These are phyloP conservation scores for Syrrhaptes paradoxus DNA, from an alignment of 2,113 vertebrate species.

Conservation along the genomic window DNA sequence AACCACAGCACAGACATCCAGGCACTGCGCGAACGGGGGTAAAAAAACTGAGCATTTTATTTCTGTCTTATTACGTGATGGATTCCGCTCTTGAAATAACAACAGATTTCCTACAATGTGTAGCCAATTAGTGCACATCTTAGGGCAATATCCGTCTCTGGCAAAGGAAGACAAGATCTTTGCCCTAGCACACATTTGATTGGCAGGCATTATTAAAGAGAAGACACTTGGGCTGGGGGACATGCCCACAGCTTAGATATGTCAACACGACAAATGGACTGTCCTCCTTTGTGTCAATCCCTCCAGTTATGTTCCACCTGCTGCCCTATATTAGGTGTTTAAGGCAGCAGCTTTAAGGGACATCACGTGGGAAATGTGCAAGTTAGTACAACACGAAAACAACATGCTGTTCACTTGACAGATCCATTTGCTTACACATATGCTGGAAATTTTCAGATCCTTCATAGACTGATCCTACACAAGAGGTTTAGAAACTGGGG, in stretches of 20 bases:
- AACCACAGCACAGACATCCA: neutral
- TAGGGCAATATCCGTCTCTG: constrained; percentile 30
- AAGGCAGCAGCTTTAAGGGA: constrained; percentile 10
- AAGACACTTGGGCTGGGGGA: constrained; percentile 47
- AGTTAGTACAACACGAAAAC: neutral
- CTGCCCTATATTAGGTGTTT: neutral
- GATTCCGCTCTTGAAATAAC: neutral
- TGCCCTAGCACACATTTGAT: constrained; percentile 13
- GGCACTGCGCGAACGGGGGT: neutral
- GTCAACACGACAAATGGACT: constrained; percentile 43
- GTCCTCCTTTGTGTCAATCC: neutral
- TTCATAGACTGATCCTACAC: neutral
- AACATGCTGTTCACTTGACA: neutral
- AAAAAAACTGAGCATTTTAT: neutral
- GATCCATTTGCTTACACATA: neutral
- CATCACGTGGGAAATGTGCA: neutral
- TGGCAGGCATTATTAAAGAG: constrained; percentile 60
- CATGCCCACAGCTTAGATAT: constrained; percentile 51
- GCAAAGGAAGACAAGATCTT: constrained; percentile 4
- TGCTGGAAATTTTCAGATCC: neutral
- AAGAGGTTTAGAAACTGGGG: neutral
- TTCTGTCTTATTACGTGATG: neutral
- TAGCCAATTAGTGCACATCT: constrained; percentile 25
- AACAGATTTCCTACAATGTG: neutral
- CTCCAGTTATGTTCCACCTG: constrained; percentile 11